Evolutionary conservation across 2,797 vertebrate species (phyloP).

Genomic region (Micropoecilia bifurca): DNA sequence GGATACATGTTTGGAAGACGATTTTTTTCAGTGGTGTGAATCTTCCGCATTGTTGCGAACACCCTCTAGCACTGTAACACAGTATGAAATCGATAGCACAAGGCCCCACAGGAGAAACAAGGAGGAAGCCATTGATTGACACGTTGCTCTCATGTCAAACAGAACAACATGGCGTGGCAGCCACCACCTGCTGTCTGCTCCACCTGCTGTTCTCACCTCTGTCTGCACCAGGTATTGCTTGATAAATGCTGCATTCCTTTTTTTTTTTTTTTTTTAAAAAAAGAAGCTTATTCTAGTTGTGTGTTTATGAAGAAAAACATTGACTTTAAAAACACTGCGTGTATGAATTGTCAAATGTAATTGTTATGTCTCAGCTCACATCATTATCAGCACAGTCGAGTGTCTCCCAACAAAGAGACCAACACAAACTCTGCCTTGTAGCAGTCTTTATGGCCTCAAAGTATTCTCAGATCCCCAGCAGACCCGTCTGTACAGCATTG

Average conservation of each 20-base stretch:
- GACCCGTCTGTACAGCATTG: constrained; percentile 36
- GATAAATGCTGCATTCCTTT: constrained; percentile 23
- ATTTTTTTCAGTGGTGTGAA: constrained; percentile 55
- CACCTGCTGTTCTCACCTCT: constrained; percentile 70
- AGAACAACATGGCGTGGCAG: constrained; percentile 73
- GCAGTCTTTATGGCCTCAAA: constrained; percentile 68
- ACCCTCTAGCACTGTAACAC: constrained; percentile 75
- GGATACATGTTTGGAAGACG: constrained; percentile 29
- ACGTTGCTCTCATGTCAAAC: constrained; percentile 78
- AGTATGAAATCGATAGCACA: constrained; percentile 79
- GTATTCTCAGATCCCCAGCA: constrained; percentile 63
- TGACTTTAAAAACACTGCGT: not conserved
- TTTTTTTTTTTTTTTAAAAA: too few relatives aligned
- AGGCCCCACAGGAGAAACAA: constrained; percentile 72
- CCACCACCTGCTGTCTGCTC: constrained; percentile 72
- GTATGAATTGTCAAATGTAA: constrained; percentile 50
- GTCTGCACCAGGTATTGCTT: constrained; percentile 33
- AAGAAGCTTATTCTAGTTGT: not conserved
- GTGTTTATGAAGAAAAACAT: constrained; percentile 12
- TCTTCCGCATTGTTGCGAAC: constrained; percentile 61
- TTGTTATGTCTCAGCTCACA: constrained; percentile 55
- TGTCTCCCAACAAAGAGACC: constrained; percentile 47
- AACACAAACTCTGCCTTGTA: constrained; percentile 45
- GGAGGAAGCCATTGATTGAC: constrained; percentile 83
- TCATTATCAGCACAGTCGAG: constrained; percentile 38